These are phyloP conservation scores for Callocephalon fimbriatum DNA, from an alignment of 2,113 vertebrate genomes.

Conservation along the genomic window DNA sequence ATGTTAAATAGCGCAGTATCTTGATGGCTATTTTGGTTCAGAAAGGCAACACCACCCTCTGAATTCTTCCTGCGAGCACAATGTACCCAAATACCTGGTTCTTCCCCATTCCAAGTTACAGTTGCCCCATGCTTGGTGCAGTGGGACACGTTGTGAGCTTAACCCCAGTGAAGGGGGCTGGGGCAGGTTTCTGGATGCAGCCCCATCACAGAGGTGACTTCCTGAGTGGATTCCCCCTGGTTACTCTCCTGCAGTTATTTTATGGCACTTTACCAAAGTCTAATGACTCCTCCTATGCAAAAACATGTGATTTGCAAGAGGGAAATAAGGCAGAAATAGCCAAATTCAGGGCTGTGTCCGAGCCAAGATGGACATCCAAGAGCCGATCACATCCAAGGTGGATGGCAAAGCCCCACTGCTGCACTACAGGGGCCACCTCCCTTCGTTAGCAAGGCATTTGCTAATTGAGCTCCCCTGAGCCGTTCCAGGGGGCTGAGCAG, in stretches of 20 bases:
- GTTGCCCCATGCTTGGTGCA: rapidly evolving
- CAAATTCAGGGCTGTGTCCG: background rate
- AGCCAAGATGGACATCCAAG: background rate
- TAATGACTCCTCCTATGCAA: rapidly evolving
- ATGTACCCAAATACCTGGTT: rapidly evolving
- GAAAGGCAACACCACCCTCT: background rate
- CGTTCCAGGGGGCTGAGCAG: background rate
- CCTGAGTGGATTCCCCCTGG: rapidly evolving
- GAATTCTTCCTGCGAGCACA: background rate
- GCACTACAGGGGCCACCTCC: background rate
- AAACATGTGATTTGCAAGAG: rapidly evolving
- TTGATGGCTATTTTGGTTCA: background rate
- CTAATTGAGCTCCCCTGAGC: background rate
- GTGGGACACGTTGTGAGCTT: rapidly evolving
- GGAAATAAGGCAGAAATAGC: background rate
- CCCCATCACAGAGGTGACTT: rapidly evolving
- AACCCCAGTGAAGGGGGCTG: background rate
- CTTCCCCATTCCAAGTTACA: background rate
- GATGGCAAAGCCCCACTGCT: rapidly evolving
- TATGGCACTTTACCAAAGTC: rapidly evolving
- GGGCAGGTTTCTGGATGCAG: background rate
- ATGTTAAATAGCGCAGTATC: too few relatives aligned
- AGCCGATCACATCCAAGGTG: background rate
- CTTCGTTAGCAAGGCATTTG: background rate
- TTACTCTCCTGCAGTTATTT: rapidly evolving